Evolutionary conservation across 1,140 invertebrate species (phyloP).

Genomic region (Orchestia grillus): DNA sequence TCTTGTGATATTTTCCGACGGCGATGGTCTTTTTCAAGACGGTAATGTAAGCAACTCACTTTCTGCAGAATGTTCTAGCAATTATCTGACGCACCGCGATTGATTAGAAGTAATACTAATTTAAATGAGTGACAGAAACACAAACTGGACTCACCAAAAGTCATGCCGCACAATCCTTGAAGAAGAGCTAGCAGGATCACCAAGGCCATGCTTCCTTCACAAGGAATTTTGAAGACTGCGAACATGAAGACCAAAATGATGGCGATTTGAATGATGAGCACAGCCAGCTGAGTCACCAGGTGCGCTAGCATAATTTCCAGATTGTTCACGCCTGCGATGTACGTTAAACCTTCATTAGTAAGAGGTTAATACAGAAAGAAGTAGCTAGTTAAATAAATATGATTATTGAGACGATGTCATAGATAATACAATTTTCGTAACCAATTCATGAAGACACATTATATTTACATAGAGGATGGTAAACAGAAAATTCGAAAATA

Average conservation of each 20-base stretch:
- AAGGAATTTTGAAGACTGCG: slow-evolving; percentile 84
- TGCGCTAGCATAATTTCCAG: slow-evolving; percentile 84
- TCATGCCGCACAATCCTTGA: slow-evolving; percentile 91
- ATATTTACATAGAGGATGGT: too few species aligned
- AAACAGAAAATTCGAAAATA: too few species aligned
- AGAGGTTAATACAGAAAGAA: background rate
- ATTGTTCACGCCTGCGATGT: background rate
- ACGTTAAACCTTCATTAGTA: background rate
- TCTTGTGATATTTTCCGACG: too few species aligned
- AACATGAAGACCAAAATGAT: slow-evolving; percentile 89
- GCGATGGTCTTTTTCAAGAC: too few species aligned
- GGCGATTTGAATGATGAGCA: slow-evolving; percentile 92
- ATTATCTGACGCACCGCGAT: too few species aligned
- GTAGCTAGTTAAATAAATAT: too few species aligned
- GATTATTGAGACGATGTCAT: background rate
- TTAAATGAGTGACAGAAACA: too few species aligned
- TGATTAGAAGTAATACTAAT: too few species aligned
- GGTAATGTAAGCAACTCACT: too few species aligned
- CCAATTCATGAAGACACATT: background rate
- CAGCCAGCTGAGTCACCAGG: slow-evolving; percentile 91
- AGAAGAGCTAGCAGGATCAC: slow-evolving; percentile 83
- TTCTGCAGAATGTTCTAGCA: too few species aligned
- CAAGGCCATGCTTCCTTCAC: slow-evolving; percentile 82
- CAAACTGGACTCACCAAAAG: slow-evolving; percentile 78
- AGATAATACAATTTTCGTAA: slow-evolving; percentile 73